Evolutionary conservation across 1,140 invertebrate species (phyloP).

Genomic region (Eulimnadia texana): DNA sequence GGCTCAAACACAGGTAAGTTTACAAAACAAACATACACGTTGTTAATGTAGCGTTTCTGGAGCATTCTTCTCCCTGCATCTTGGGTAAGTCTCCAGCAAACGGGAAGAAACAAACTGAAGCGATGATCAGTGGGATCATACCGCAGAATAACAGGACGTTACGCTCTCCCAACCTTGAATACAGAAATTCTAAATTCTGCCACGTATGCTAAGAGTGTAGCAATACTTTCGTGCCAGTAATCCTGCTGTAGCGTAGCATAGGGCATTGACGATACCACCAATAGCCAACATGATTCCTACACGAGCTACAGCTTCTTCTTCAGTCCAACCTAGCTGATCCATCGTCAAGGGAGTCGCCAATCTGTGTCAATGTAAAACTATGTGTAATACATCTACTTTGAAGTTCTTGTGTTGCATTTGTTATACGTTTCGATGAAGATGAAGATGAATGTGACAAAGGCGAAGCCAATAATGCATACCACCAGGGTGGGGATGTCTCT

Average conservation of each 20-base stretch:
- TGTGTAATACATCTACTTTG: slow-evolving; percentile 16
- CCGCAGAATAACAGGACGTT: slow-evolving; percentile 63
- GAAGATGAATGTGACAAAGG: slow-evolving; percentile 75
- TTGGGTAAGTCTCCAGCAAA: neutral
- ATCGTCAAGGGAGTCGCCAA: slow-evolving; percentile 68
- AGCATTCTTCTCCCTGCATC: neutral
- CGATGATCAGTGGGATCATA: slow-evolving; percentile 40
- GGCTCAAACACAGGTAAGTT: neutral
- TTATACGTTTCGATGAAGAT: slow-evolving; percentile 72
- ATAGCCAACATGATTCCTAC: slow-evolving; percentile 66
- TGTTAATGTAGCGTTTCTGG: neutral
- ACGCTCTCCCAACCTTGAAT: slow-evolving; percentile 47
- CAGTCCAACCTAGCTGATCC: slow-evolving; percentile 80
- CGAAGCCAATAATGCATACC: slow-evolving; percentile 64
- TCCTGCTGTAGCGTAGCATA: slow-evolving; percentile 54
- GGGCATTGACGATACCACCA: slow-evolving; percentile 55
- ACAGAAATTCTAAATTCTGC: neutral
- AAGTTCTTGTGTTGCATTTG: slow-evolving; percentile 17
- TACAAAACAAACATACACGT: neutral
- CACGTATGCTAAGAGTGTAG: too few relatives aligned
- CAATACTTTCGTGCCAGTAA: slow-evolving; percentile 46
- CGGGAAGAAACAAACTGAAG: neutral
- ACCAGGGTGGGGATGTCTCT: slow-evolving; percentile 47
- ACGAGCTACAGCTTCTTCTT: slow-evolving; percentile 55
- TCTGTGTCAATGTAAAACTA: slow-evolving; percentile 27